A percentile compares a stretch with the other conserved stretches of the same genome.
phyloP scores from a whole-genome alignment of 2,888 invertebrate species.

The Cataglyphis livida region DNA sequence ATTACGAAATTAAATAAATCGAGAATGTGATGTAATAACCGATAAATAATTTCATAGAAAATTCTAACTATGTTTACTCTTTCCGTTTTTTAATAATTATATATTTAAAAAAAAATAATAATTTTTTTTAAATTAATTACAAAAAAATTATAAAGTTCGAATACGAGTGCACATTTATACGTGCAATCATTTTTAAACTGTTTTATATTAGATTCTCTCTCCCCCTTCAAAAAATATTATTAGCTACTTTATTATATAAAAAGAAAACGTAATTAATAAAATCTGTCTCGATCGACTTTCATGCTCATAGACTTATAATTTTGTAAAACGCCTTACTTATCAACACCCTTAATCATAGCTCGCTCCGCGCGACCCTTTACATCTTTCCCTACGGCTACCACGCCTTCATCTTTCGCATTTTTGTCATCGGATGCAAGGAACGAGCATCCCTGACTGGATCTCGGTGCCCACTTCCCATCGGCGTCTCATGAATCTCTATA shows the following conservation, averaged over 20 bases:
- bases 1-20: background rate
- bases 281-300: background rate
- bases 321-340: background rate
- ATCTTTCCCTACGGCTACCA: constrained; percentile 60
- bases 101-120: background rate
- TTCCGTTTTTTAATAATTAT: too few species aligned
- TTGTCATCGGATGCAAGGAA: constrained; percentile 65
- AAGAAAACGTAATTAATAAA: background rate
- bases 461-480: constrained; percentile 71
- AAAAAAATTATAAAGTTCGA: background rate
- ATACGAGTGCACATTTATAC: too few species aligned
- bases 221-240: background rate
- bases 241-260: background rate
- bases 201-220: background rate
- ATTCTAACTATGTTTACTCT: background rate
- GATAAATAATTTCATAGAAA: background rate
- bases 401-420: constrained; percentile 70
- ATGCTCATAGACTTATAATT: background rate
- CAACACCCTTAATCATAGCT: constrained; percentile 25
- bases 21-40: background rate
- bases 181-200: too few species aligned
- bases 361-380: constrained; percentile 18
- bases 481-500: constrained; percentile 81
- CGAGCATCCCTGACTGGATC: constrained; percentile 64
- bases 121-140: background rate